Conservation (phyloP, 1,140 invertebrate species). For the Grapholita molesta region DNA sequence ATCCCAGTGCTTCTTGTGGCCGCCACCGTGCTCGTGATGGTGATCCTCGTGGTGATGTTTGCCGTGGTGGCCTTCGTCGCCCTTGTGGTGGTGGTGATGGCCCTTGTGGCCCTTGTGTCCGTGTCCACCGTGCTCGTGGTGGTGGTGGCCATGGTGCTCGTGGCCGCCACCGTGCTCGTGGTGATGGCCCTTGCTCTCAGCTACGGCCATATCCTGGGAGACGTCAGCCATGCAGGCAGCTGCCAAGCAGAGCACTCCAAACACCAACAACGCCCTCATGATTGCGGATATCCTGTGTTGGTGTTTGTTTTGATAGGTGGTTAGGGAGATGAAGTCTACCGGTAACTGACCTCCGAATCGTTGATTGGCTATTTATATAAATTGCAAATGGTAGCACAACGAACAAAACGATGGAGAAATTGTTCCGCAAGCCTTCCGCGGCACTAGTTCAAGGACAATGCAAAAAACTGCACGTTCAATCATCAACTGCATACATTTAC, state of each 20-base stretch:
- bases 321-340: constrained; percentile 59
- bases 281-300: constrained; percentile 19
- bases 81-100: constrained; percentile 81
- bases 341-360: constrained; percentile 61
- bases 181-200: constrained; percentile 62
- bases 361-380: constrained; percentile 65
- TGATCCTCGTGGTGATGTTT: constrained; percentile 81
- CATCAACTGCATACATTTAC: neutral
- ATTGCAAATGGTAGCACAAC: constrained; percentile 31
- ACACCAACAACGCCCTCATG: constrained; percentile 50
- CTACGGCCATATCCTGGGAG: constrained; percentile 62
- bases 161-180: constrained; percentile 76
- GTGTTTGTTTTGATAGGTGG: constrained; percentile 33
- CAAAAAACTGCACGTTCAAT: constrained; percentile 18
- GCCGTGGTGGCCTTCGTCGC: constrained; percentile 82
- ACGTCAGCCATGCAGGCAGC: constrained; percentile 45
- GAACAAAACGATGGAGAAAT: constrained; percentile 53
- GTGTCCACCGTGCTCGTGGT: constrained; percentile 76
- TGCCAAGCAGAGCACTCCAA: constrained; percentile 53
- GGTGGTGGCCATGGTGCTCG: constrained; percentile 76
- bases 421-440: constrained; percentile 55
- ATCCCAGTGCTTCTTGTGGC: constrained; percentile 83
- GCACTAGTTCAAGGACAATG: constrained; percentile 46
- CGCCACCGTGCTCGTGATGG: constrained; percentile 80
- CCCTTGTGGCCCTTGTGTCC: constrained; percentile 78